Evolutionary conservation across 2,113 vertebrate genomes (phyloP).

Genomic region (Indicator maculatus): DNA sequence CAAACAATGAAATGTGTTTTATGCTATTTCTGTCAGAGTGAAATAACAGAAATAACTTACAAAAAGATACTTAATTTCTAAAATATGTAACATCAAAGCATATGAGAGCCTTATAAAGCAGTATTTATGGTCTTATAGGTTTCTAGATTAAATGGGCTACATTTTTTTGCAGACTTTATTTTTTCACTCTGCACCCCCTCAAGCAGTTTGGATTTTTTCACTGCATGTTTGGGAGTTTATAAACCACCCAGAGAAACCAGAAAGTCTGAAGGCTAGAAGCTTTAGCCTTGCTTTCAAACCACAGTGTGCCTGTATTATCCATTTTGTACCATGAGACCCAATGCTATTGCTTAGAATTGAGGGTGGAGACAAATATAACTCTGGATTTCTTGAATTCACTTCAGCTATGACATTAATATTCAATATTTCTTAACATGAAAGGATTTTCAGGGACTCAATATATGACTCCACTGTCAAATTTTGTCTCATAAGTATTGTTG

Average conservation of each 20-base stretch:
- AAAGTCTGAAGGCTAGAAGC: slow-evolving; percentile 16
- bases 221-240: not conserved
- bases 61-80: not conserved
- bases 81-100: not conserved
- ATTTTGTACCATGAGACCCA: not conserved
- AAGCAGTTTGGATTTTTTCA: not conserved
- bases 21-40: not conserved
- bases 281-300: slow-evolving; percentile 35
- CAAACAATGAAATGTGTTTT: not conserved
- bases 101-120: not conserved
- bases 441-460: slow-evolving; percentile 10
- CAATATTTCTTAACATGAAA: not conserved
- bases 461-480: slow-evolving; percentile 9
- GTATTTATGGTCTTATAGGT: too few relatives aligned
- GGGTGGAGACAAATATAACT: not conserved
- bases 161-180: not conserved
- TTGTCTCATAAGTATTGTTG: slow-evolving; percentile 22
- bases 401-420: slow-evolving; percentile 33
- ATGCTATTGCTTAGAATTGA: slow-evolving; percentile 19
- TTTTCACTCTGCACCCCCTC: not conserved
- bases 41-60: not conserved
- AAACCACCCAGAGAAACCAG: not conserved
- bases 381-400: not conserved
- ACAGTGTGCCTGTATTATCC: slow-evolving; percentile 57
- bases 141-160: not conserved